Evolutionary conservation across 2,113 vertebrate species (phyloP), one percentile per base, ranked within the genome.

Genomic region (Morone chrysops): DNA sequence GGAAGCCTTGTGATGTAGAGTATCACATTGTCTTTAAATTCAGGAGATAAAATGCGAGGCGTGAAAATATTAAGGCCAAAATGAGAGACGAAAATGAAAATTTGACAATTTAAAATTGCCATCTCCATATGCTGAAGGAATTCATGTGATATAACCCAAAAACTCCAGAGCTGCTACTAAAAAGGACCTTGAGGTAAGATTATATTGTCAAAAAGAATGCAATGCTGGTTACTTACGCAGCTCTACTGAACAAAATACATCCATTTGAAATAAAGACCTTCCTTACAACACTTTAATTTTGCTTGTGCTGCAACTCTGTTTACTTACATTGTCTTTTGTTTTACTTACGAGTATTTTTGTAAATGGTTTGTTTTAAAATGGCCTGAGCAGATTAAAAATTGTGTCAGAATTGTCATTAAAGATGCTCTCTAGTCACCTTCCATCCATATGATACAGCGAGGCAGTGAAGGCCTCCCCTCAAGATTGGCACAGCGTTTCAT

Each of bases 391-490:
- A 56, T 59, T 50, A 10, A 69, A 57, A 31, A 6, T 14, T 4
- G 10, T 75, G 41, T 60, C 36, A 63, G 60, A 59, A 16, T 13
- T 43, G 57, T 74, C 38, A 47, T 75, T 57, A 65, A 65, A 67
- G 67, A n/a, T 75, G 54, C 71, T 69, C 70, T 85, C 22, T 65
- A 41, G 63, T 77, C 78, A 70, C 40, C 45, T 36, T 78, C 31
- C 67, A 56, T 88, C 47, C 61, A 73, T 67, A 81, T 84, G 81
- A 90, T 74, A 31, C 75, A 85, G 69, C 63, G 61, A 71, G 51
- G 75, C 74, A 89, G 69, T 83, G 84, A 89, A 81, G 77, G 78
- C 87, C 76, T 71, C 68, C 81, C 87, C 72, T 65, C 60, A 60
- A 76, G 77, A 74, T 86, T 88, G 89, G 84, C 84, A 77, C 85